phyloP scores from a whole-genome alignment of 2,888 invertebrate species.

The Nomada flava region DNA sequence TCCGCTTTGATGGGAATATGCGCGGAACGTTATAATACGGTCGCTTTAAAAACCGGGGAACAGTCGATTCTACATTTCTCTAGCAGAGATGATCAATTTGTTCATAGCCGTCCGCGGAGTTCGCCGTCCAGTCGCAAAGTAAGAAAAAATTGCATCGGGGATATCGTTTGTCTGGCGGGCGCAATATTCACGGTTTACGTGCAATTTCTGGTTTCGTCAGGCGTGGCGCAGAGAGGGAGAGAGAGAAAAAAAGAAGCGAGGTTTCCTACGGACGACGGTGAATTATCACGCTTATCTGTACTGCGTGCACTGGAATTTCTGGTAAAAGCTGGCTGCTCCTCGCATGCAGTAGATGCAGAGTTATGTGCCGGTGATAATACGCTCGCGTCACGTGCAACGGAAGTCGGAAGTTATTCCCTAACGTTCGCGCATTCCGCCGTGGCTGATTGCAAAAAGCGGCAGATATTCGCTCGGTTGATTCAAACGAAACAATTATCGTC shows the following conservation, averaged over 20 bases:
- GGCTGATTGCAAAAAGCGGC: constrained; percentile 51
- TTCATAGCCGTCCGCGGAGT: not conserved
- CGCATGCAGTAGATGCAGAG: constrained; percentile 43
- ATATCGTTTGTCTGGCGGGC: constrained; percentile 27
- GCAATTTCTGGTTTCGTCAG: constrained; percentile 61
- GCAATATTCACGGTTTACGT: constrained; percentile 58
- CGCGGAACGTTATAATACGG: not conserved
- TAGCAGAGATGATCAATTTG: not conserved
- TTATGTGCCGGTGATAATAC: constrained; percentile 61
- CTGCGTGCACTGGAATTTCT: constrained; percentile 50
- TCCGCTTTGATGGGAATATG: not conserved
- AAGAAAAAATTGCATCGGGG: constrained; percentile 12
- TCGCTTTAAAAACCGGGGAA: not conserved
- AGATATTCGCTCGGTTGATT: constrained; percentile 5
- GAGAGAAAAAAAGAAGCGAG: constrained; percentile 1
- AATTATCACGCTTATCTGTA: constrained; percentile 64
- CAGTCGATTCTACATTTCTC: not conserved
- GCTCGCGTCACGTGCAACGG: constrained; percentile 51
- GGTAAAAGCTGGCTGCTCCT: constrained; percentile 46
- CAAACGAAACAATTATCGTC: constrained; percentile 11
- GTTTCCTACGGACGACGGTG: constrained; percentile 40
- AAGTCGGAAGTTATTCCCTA: constrained; percentile 52
- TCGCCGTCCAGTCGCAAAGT: not conserved
- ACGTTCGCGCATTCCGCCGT: constrained; percentile 11
- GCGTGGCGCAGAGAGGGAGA: not conserved